A percentile compares a stretch with the other conserved stretches of the same genome.
phyloP scores from a whole-genome alignment of 2,888 invertebrate species.

The Aphodius granarius region DNA sequence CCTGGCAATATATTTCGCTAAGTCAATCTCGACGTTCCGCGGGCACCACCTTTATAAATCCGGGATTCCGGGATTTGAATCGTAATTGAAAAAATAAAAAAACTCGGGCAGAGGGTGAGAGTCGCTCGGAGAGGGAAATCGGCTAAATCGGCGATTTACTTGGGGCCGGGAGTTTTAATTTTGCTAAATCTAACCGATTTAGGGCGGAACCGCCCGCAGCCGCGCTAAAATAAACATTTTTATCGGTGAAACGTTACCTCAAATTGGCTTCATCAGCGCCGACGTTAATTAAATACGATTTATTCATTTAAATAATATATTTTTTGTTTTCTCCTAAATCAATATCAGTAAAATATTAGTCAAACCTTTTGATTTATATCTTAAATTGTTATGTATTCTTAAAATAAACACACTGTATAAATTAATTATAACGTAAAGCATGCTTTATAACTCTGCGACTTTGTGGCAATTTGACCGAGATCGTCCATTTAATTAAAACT shows the following conservation, averaged over 20 bases:
- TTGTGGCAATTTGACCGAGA: too few relatives aligned
- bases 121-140: not conserved
- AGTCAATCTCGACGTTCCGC: conserved; percentile 23
- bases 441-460: too few relatives aligned
- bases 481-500: too few relatives aligned
- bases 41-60: conserved; percentile 21
- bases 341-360: too few relatives aligned
- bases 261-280: not conserved
- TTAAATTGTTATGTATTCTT: too few relatives aligned
- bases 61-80: conserved; percentile 17
- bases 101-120: not conserved
- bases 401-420: too few relatives aligned
- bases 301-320: too few relatives aligned
- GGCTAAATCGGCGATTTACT: not conserved
- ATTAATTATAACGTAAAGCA: too few relatives aligned
- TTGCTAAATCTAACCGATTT: not conserved
- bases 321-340: too few relatives aligned
- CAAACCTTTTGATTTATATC: too few relatives aligned
- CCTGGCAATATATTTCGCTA: conserved; percentile 22
- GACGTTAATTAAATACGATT: not conserved
- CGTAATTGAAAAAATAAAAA: conserved; percentile 22
- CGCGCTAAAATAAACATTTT: not conserved
- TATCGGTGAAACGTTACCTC: not conserved
- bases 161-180: not conserved
- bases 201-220: not conserved